Conservation (phyloP, 2,113 vertebrate species). For the Hemichromis elongatus region DNA sequence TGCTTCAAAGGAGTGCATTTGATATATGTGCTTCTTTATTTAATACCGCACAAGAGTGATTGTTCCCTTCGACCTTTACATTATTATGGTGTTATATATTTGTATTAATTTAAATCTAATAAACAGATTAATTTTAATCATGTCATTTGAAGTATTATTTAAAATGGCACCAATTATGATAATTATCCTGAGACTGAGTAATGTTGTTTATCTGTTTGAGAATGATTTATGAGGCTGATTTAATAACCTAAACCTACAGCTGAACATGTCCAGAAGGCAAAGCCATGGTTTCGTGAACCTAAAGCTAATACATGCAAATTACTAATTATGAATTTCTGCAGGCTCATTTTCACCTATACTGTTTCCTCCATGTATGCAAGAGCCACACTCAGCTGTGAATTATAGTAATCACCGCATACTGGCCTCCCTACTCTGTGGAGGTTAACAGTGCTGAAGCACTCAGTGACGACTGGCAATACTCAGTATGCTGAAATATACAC, state of each 20-base stretch:
- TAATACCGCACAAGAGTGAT: neutral
- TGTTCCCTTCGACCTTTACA: neutral
- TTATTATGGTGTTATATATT: neutral
- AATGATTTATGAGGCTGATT: neutral
- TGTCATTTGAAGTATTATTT: neutral
- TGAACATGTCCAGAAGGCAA: neutral
- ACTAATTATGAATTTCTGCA: neutral
- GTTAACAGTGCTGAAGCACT: neutral
- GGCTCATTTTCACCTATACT: neutral
- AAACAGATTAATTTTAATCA: neutral
- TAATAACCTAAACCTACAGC: neutral
- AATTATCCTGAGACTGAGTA: neutral
- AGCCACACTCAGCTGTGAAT: constrained; percentile 16
- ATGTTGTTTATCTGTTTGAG: neutral
- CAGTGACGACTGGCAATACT: neutral
- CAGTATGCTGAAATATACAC: neutral
- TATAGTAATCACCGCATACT: constrained; percentile 7
- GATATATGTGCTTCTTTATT: neutral
- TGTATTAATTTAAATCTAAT: neutral
- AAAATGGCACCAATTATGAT: neutral
- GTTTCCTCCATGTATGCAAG: neutral
- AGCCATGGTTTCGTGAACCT: neutral
- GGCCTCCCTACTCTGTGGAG: neutral
- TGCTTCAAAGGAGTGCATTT: neutral
- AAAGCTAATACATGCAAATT: neutral